Percentiles rank a stretch among this genome's conserved stretches.
phyloP scores from a whole-genome alignment of 2,113 vertebrate species.

The Cacatua alba region DNA sequence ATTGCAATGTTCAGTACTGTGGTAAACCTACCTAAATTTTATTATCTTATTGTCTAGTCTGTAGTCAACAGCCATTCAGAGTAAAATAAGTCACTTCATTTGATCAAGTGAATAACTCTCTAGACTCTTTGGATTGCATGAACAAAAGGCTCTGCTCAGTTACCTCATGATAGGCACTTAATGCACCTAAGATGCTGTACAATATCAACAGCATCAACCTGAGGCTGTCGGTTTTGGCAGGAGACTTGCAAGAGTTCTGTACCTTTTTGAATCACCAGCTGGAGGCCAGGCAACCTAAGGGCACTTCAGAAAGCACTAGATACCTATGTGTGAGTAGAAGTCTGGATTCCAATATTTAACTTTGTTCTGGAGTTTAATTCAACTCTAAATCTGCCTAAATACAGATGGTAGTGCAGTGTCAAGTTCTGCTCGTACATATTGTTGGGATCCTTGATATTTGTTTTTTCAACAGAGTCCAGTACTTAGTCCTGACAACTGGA shows the following conservation, averaged over 20 bases:
- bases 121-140: not conserved
- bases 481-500: not conserved
- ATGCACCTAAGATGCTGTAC: not conserved
- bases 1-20: not conserved
- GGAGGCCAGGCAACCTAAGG: not conserved
- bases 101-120: not conserved
- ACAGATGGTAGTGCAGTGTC: not conserved
- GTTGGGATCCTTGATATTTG: not conserved
- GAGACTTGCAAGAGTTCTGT: not conserved
- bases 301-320: not conserved
- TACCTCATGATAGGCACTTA: not conserved
- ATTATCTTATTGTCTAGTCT: not conserved
- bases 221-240: not conserved
- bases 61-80: not conserved
- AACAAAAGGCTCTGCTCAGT: rapidly evolving
- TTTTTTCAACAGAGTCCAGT: not conserved
- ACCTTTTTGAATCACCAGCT: not conserved
- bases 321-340: not conserved
- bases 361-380: not conserved
- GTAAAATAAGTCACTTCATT: not conserved
- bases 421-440: not conserved
- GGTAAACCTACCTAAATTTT: not conserved
- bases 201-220: not conserved
- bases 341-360: not conserved
- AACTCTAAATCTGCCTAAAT: not conserved